Base-by-base conservation (phyloP, 2,888 invertebrate species). In the Caenorhabditis sp. region DNA sequence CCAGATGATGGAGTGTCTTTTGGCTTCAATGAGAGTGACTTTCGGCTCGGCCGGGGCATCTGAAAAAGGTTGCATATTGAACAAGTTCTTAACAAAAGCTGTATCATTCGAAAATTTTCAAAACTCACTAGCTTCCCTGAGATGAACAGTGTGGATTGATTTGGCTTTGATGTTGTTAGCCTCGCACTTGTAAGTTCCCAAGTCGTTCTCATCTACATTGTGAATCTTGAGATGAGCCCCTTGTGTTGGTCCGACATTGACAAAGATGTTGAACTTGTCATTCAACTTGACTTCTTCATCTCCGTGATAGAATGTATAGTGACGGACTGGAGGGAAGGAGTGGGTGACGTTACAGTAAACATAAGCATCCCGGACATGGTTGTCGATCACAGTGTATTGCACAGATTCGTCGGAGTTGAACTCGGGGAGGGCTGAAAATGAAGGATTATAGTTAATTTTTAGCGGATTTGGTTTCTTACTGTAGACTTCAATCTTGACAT, bases 101-200 rank as follows among this genome's bases (percentile, higher is more conserved):
- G n/a, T n/a, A 35, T 22, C 22, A 2, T 19, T 14, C 24, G 16
- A 6, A 28, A 58, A 12, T n/a, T n/a, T n/a, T n/a, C n/a, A n/a
- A n/a, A 49, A 82, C 88, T 81, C 14, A 88, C 88, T 87, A 58
- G 91, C 89, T 84, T 87, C 87, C 74, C 87, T 86, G 26, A 91
- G 86, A 41, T 88, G 84, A 51, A 90, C 86, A 24, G 75, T 85
- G 63, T 89, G 90, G 14, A 77, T 80, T 8, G 86, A 79, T 41
- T 86, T 88, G 16, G 90, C 86, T 59, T 90, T 89, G 80, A 89
- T 87, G 70, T 91, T 91, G 86, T 87, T 90, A 14, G 88, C 91
- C 44, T 89, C 89, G 76, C 90, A 91, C 22, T 85, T 82, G 72
- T 91, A 91, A 26, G 85, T 83, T 24, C 87, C 89, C 66, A 89